Evolutionary conservation across 2,113 vertebrate genomes (phyloP).

Genomic region (Drymodes brunneopygia): DNA sequence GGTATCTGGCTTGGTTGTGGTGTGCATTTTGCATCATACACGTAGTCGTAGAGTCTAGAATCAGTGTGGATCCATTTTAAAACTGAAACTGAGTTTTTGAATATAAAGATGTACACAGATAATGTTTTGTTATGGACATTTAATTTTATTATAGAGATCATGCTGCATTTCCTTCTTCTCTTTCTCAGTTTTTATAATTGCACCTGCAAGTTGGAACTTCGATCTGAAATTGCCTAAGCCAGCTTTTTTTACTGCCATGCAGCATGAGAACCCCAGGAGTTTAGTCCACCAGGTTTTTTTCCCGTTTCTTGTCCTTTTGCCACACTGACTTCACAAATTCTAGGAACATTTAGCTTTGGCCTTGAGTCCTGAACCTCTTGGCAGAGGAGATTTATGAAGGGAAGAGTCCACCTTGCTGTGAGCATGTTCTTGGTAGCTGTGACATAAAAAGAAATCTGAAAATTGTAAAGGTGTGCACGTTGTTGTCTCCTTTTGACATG

Average conservation of each 20-base stretch:
- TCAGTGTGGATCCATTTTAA: accelerated
- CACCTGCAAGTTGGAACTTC: not conserved
- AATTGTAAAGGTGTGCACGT: not conserved
- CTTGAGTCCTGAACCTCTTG: not conserved
- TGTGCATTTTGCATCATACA: not conserved
- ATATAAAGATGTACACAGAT: not conserved
- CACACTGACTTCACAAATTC: not conserved
- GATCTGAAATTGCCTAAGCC: not conserved
- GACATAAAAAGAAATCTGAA: not conserved
- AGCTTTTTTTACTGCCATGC: not conserved
- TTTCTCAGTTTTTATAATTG: not conserved
- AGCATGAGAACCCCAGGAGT: not conserved
- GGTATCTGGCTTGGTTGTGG: not conserved
- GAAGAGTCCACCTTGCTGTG: not conserved
- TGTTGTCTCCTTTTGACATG: not conserved
- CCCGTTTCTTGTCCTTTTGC: not conserved
- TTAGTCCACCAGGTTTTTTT: not conserved
- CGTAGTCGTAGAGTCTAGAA: accelerated
- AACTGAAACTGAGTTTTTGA: not conserved
- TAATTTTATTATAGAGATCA: not conserved
- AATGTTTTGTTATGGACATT: not conserved
- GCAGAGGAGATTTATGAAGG: not conserved
- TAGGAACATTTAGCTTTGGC: not conserved
- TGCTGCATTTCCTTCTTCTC: not conserved
- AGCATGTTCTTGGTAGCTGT: not conserved